Percentiles rank a stretch among this genome's conserved stretches.
phyloP scores from a whole-genome alignment of 2,113 vertebrate genomes.

The Climacteris rufus region DNA sequence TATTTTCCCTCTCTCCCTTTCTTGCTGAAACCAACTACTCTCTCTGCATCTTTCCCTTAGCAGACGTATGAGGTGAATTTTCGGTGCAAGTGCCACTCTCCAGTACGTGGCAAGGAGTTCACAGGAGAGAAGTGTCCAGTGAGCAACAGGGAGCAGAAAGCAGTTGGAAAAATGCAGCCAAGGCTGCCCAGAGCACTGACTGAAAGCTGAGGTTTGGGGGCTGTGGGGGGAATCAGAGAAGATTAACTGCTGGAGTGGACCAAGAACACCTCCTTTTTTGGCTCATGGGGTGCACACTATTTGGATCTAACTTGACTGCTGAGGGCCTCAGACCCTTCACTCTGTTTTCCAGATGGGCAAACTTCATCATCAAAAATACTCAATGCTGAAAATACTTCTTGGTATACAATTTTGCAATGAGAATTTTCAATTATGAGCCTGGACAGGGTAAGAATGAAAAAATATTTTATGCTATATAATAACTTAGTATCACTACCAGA shows the following conservation, averaged over 20 bases:
- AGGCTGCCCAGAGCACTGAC: neutral
- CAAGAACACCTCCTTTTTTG: constrained; percentile 32
- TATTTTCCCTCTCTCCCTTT: neutral
- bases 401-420: neutral
- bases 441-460: neutral
- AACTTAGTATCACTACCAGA: neutral
- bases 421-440: neutral
- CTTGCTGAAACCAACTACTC: neutral
- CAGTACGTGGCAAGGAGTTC: fast-evolving
- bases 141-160: neutral
- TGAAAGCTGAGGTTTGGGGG: neutral
- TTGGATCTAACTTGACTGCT: constrained; percentile 17
- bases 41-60: neutral
- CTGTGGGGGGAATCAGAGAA: neutral
- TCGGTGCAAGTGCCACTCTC: fast-evolving
- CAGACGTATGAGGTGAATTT: neutral
- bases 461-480: neutral
- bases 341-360: constrained; percentile 53
- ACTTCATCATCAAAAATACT: neutral
- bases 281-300: neutral
- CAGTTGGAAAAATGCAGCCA: neutral
- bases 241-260: constrained; percentile 16
- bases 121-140: neutral
- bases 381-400: neutral
- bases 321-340: neutral